Conservation (phyloP, 2,113 vertebrate genomes). For the Speoplatyrhinus poulsoni region DNA sequence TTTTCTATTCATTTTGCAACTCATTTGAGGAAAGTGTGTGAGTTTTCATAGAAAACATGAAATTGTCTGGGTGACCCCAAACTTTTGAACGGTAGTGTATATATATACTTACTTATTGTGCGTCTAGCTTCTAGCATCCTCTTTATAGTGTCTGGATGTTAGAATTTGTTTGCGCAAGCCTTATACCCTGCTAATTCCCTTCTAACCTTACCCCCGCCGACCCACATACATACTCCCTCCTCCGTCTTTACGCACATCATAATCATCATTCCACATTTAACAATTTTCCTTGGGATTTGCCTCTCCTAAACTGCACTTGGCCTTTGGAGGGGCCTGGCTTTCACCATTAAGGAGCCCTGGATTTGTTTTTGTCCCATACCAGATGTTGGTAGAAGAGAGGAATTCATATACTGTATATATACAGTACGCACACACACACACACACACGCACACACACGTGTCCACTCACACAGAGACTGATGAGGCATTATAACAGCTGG, state of each 20-base stretch:
- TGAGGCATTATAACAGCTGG: slow-evolving; percentile 44
- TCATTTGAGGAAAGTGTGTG: too few relatives aligned
- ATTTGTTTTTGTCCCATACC: slow-evolving; percentile 44
- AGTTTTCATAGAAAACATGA: too few relatives aligned
- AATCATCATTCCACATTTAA: slow-evolving; percentile 14
- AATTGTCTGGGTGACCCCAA: too few relatives aligned
- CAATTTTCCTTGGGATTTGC: not conserved
- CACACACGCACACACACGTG: not conserved
- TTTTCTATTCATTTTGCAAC: too few relatives aligned
- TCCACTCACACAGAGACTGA: slow-evolving; percentile 1
- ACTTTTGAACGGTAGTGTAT: too few relatives aligned
- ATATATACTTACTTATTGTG: not conserved
- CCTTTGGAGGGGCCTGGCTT: slow-evolving; percentile 20
- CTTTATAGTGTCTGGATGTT: not conserved
- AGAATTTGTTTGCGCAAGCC: not conserved
- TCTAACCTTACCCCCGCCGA: not conserved
- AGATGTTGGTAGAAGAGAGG: slow-evolving; percentile 50
- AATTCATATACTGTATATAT: slow-evolving; percentile 7
- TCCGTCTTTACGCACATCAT: slow-evolving; percentile 12
- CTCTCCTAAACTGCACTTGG: slow-evolving; percentile 40
- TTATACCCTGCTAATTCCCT: not conserved
- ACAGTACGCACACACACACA: not conserved
- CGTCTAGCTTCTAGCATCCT: not conserved
- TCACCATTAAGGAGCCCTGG: slow-evolving; percentile 18
- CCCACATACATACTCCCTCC: slow-evolving; percentile 18